Base-by-base conservation (phyloP, 2,113 vertebrate genomes). In the Desmodus rotundus region DNA sequence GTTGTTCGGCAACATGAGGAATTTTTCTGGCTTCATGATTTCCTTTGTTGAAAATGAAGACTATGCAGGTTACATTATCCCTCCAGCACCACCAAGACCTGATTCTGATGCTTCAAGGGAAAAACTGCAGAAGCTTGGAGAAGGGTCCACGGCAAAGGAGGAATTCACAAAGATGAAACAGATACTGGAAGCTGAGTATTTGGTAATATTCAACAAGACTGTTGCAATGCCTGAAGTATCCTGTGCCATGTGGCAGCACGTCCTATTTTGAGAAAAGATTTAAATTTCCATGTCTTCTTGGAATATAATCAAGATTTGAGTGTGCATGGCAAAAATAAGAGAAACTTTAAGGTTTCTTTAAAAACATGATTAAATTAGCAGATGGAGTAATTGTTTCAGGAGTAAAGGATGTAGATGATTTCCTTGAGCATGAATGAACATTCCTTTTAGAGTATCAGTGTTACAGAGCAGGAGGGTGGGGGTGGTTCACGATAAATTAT, bases 161-260 rank as follows among this genome's bases (percentile, higher is more conserved):
- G 99, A 99, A 97, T 99, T 99, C 98, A 99, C 99, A 19, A 99
- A 99, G 98, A 99, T 99, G 99, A 99, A 99, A 97, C 99, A 99
- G 98, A 99, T 99, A 97, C 98, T 99, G 63, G 99, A 99, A 98
- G 99, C 99, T 14, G 63, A 67, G 4, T 67, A 67, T 67, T 67
- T 67, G 31, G 63, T 33, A 67, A 67, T 67, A 17, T 17, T 67
- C 63, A 67, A 67, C 14, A n/a, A 67, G 33, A 67, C 31, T n/a
- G 31, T 65, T n/a, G 33, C 63, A 67, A 17, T 16, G 15, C 33
- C 8, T 67, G 63, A 17, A 17, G 63, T 67, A 67, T 67, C 63
- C 33, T 67, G 33, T 67, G 63, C 5, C 15, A 5, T n/a, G 63
- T n/a, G 33, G 33, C 33, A 67, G 33, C 63, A n/a, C 63, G 17